These are phyloP conservation scores for Isaurus tuberculatus DNA, from an alignment of 92 coral and sea anemone genomes.

Conservation along the genomic window DNA sequence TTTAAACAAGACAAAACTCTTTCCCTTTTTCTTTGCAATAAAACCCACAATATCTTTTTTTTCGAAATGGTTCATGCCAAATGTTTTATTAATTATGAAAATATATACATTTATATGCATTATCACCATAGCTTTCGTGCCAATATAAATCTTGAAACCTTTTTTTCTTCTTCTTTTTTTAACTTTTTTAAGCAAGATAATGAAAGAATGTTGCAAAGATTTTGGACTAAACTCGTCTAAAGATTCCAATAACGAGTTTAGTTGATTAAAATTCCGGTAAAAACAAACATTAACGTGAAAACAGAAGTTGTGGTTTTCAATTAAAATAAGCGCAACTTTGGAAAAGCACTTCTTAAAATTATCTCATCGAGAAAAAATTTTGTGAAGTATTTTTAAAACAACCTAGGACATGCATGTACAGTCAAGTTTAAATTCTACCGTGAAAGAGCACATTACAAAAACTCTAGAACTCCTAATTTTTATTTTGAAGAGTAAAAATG, in stretches of 20 bases:
- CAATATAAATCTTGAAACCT: background rate
- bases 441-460: background rate
- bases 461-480: background rate
- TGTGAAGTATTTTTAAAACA: background rate
- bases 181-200: background rate
- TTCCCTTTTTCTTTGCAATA: background rate
- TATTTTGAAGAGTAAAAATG: background rate
- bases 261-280: constrained; percentile 22
- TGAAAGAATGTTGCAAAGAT: background rate
- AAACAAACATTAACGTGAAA: constrained; percentile 20
- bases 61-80: background rate
- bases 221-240: background rate
- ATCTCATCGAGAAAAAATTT: background rate
- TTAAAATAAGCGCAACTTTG: background rate
- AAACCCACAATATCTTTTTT: background rate
- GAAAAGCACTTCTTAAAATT: background rate
- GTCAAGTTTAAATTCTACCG: background rate
- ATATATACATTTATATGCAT: background rate
- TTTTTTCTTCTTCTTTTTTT: background rate
- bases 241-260: background rate
- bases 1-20: background rate
- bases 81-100: background rate
- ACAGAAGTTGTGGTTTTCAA: constrained; percentile 33
- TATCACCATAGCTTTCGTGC: background rate
- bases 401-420: background rate